Conservation (phyloP, 64 coral and sea anemone genomes). For the Porites australiensis region DNA sequence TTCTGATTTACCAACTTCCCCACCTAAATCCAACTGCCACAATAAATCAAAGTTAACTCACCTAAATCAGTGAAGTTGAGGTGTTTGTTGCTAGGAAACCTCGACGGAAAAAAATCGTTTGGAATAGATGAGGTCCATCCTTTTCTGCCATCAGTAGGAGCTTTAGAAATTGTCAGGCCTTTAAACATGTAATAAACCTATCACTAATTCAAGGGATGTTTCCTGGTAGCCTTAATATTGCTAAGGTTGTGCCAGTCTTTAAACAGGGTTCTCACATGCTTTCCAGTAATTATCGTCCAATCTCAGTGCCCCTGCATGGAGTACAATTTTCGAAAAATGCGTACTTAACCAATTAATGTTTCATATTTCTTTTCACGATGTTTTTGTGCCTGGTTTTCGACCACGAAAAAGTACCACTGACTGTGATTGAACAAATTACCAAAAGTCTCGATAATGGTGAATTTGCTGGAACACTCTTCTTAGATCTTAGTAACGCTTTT, state of each 20-base stretch:
- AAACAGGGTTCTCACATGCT: slow-evolving; percentile 34
- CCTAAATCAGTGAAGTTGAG: neutral
- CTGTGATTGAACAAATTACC: slow-evolving; percentile 10
- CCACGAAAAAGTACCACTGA: neutral
- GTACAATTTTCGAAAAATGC: slow-evolving; percentile 38
- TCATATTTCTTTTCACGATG: neutral
- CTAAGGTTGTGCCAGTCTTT: neutral
- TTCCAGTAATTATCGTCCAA: slow-evolving; percentile 49
- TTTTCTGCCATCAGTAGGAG: slow-evolving; percentile 29
- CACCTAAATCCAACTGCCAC: neutral
- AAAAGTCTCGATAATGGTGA: slow-evolving; percentile 1
- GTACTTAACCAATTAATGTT: neutral
- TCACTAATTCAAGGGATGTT: neutral
- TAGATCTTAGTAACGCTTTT: slow-evolving; percentile 47
- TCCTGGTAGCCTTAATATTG: neutral
- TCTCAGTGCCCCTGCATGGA: slow-evolving; percentile 27
- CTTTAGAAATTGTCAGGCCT: slow-evolving; percentile 57
- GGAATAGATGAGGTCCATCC: slow-evolving; percentile 45
- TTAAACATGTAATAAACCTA: neutral
- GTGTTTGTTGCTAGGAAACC: neutral
- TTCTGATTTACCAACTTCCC: slow-evolving; percentile 9
- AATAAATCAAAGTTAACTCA: slow-evolving; percentile 10
- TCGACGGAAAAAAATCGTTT: slow-evolving; percentile 24
- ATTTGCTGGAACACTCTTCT: slow-evolving; percentile 29
- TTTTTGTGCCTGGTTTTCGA: too few species aligned